Evolutionary conservation across 1,140 invertebrate genomes (phyloP).

Genomic region (Samia ricini): DNA sequence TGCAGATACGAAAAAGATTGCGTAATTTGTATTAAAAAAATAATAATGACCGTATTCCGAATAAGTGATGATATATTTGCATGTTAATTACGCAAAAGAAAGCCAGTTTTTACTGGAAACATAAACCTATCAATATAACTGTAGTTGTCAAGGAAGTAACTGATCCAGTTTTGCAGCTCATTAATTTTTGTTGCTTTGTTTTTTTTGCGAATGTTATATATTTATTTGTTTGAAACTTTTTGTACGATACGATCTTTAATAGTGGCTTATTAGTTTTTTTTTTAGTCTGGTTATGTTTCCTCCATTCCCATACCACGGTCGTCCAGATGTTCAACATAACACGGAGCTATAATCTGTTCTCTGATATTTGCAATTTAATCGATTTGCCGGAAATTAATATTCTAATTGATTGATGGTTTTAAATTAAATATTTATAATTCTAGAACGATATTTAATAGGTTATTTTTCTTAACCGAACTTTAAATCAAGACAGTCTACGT

Average conservation of each 20-base stretch:
- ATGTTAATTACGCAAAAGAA: not conserved
- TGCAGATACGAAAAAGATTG: too few species aligned
- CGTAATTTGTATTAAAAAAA: too few species aligned
- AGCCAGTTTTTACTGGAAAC: slow-evolving; percentile 4
- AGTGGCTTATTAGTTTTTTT: slow-evolving; percentile 55
- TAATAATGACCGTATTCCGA: not conserved
- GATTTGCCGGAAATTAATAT: not conserved
- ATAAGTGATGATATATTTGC: not conserved
- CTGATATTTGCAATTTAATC: slow-evolving; percentile 1
- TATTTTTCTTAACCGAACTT: not conserved
- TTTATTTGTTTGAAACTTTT: slow-evolving; percentile 44
- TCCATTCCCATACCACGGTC: slow-evolving; percentile 59
- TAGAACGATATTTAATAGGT: not conserved
- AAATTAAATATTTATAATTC: not conserved
- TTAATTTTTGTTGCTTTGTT: slow-evolving; percentile 40
- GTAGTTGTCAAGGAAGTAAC: slow-evolving; percentile 44
- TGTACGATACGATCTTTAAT: slow-evolving; percentile 53
- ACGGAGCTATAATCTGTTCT: slow-evolving; percentile 24
- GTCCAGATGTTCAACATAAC: slow-evolving; percentile 46
- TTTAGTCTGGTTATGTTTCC: slow-evolving; percentile 45
- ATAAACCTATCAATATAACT: slow-evolving; percentile 42
- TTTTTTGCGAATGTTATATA: slow-evolving; percentile 31
- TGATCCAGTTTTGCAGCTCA: slow-evolving; percentile 47
- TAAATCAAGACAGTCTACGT: not conserved
- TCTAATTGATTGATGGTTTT: not conserved